Evolutionary conservation across 2,888 invertebrate species (phyloP), one percentile per base, ranked within the genome.

Genomic region (Leptinotarsa haldemani): DNA sequence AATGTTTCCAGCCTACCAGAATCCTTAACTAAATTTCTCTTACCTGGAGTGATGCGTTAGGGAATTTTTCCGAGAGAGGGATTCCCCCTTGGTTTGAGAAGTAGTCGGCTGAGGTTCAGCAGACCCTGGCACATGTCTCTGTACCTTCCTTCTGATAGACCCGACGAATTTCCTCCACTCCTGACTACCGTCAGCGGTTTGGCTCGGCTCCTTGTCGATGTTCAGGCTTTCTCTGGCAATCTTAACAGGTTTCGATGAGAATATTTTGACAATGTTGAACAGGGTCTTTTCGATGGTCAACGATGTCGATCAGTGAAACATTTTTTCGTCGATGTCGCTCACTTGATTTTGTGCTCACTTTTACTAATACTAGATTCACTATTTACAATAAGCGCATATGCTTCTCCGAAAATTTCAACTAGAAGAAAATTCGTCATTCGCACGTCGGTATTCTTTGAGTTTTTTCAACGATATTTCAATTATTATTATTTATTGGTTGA

Each of bases 141-240:
- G 88, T 69, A 88, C 88, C 77, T 87, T 87, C 48, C 88, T 83
- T 71, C 87, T 84, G 75, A 88, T 87, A 46, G 88, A 88, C 65
- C 88, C 88, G 73, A 88, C 88, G 79, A 88, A 84, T 79, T 84
- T 85, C 70, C 86, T 83, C 88, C 88, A 88, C 85, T 88, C 88
- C 81, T 87, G 85, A 70, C 75, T 74, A 73, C 80, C 82, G 74
- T 80, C 81, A 67, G 78, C 75, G 76, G 79, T 58, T 71, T 78
- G 79, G 69, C 76, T 74, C 58, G 79, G 74, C 73, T 84, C 83
- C 67, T 80, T 83, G 74, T 86, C 85, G 20, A 86, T 85, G 81
- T 82, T 86, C 78, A 84, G 81, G 82, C 83, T 82, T 83, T 86
- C 86, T 48, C 85, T 84, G 70, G 86, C 86, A 76, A 86, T 86